Conservation (phyloP, 1,140 invertebrate genomes). For the Drosophila setifemur region DNA sequence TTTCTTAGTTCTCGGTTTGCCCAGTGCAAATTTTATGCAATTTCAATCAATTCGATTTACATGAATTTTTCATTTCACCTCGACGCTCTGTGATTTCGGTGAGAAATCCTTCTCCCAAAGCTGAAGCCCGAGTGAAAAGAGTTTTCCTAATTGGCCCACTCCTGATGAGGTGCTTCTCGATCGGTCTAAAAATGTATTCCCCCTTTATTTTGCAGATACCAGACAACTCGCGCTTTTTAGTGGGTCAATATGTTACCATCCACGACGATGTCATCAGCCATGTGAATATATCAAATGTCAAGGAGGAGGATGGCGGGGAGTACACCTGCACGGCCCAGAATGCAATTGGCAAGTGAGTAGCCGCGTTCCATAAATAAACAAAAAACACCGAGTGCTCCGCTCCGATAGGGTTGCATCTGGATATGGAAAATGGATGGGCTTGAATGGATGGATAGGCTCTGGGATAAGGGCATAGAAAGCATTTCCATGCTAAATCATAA, state of each 20-base stretch:
- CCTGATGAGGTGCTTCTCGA: too few relatives aligned
- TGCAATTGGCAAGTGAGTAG: constrained; percentile 86
- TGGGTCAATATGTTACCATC: constrained; percentile 94
- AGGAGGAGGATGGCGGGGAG: constrained; percentile 95
- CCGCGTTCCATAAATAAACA: constrained; percentile 68
- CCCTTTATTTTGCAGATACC: constrained; percentile 74
- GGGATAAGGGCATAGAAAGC: constrained; percentile 61
- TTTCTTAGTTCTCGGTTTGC: not conserved
- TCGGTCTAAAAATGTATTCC: not conserved
- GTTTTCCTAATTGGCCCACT: constrained; percentile 54
- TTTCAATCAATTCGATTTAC: constrained; percentile 78
- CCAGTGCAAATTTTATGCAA: constrained; percentile 72
- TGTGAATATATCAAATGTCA: constrained; percentile 94
- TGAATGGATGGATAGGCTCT: constrained; percentile 1
- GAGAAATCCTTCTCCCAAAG: not conserved
- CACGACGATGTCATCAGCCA: constrained; percentile 97
- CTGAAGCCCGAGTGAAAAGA: not conserved
- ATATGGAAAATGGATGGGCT: not conserved
- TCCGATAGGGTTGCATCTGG: not conserved
- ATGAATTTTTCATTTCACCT: constrained; percentile 61
- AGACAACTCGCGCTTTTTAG: constrained; percentile 88
- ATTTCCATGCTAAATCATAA: constrained; percentile 78
- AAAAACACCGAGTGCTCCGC: constrained; percentile 4
- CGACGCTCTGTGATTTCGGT: constrained; percentile 8
- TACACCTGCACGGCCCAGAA: constrained; percentile 94